A percentile compares a stretch with the other conserved stretches of the same genome.
Evolutionary conservation across 2,113 vertebrate genomes (phyloP).

Genomic region (Corydoras maculifer): DNA sequence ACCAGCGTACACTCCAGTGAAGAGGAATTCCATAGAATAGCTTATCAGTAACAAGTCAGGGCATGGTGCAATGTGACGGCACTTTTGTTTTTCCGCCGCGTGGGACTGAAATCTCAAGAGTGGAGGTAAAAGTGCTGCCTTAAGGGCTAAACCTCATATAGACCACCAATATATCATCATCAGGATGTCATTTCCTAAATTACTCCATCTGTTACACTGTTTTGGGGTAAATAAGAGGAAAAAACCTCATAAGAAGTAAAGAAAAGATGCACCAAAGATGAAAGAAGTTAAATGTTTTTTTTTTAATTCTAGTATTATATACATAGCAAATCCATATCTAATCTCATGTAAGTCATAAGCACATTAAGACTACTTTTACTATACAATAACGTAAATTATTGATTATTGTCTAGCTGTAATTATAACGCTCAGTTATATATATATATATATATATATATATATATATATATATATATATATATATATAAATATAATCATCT

Average conservation of each 20-base stretch:
- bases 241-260: not conserved
- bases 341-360: too few relatives aligned
- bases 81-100: constrained; percentile 28
- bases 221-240: constrained; percentile 16
- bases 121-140: constrained; percentile 19
- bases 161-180: constrained; percentile 24
- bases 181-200: constrained; percentile 15
- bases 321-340: too few relatives aligned
- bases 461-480: too few relatives aligned
- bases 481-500: too few relatives aligned
- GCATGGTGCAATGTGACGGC: constrained; percentile 26
- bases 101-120: not conserved
- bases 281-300: not conserved
- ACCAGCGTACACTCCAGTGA: constrained; percentile 18
- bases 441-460: too few relatives aligned
- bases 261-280: not conserved
- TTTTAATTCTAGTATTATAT: too few relatives aligned
- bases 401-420: too few relatives aligned
- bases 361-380: too few relatives aligned
- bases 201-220: constrained; percentile 6
- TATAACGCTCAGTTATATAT: too few relatives aligned
- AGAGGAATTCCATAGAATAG: constrained; percentile 14
- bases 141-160: constrained; percentile 9
- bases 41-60: constrained; percentile 32
- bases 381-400: too few relatives aligned